phyloP scores from a whole-genome alignment of 2,888 invertebrate genomes.

The Ichneumoninae sp. region DNA sequence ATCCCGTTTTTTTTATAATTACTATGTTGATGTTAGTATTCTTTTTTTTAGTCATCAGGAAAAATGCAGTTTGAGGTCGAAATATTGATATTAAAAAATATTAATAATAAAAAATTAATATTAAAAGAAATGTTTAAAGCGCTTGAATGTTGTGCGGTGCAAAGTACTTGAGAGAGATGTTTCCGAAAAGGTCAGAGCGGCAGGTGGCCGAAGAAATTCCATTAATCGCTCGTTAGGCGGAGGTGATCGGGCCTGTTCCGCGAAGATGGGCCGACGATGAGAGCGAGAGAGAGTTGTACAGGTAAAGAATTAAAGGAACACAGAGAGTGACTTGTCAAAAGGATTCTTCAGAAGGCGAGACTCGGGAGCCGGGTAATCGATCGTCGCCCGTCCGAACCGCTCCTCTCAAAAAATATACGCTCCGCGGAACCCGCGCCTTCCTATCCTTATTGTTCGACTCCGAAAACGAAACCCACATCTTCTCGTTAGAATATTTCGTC shows the following conservation, averaged over 20 bases:
- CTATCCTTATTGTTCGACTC: constrained; percentile 20
- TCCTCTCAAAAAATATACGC: constrained; percentile 20
- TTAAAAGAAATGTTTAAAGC: background rate
- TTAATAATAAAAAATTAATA: no score
- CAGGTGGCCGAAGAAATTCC: constrained; percentile 45
- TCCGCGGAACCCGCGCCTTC: constrained; percentile 36
- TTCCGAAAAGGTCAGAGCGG: constrained; percentile 25
- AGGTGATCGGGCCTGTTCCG: constrained; percentile 66
- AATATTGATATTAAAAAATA: no score
- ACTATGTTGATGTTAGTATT: no score
- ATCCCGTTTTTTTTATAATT: no score
- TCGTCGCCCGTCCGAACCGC: constrained; percentile 58
- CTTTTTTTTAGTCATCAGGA: no score
- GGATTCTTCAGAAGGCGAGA: constrained; percentile 49
- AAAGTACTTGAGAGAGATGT: background rate
- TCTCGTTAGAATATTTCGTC: constrained; percentile 35
- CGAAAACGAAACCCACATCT: constrained; percentile 49
- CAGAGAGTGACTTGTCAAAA: constrained; percentile 74
- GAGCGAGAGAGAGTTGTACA: constrained; percentile 1
- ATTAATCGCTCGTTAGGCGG: constrained; percentile 46
- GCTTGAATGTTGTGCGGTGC: background rate
- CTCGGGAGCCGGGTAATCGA: constrained; percentile 70
- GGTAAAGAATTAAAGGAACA: constrained; percentile 7
- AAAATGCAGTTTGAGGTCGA: no score
- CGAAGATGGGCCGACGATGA: constrained; percentile 68